Evolutionary conservation across 2,888 invertebrate species (phyloP), one percentile per base, ranked within the genome.

Genomic region (Meandrusa payeni): DNA sequence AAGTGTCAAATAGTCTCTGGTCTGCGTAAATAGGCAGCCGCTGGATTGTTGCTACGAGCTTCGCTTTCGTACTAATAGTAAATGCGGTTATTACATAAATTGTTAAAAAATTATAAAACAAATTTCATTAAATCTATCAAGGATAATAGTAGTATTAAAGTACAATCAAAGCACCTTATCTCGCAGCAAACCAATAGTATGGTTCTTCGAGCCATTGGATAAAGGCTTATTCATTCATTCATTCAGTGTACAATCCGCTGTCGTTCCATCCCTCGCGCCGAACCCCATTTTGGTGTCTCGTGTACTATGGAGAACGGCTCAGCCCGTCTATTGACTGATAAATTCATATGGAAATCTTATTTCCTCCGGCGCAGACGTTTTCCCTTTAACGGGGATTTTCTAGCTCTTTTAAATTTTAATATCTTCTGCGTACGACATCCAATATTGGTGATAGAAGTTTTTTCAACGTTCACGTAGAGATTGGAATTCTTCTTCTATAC

Each of bases 281-380:
- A n/a, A 10, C 2, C 2, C 23, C 13, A 6, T 5, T 12, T 33
- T 29, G 22, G 11, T 23, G 13, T 22, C 5, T 12, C 1, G 33
- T 20, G 5, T 11, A 11, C 11, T n/a, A 1, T 9, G 2, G 17
- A 5, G 19, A 3, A 27, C 7, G 3, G 5, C 10, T 26, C 7
- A 23, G 5, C 2, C 15, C 10, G 20, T n/a, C 4, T 24, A 32
- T 24, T 32, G 40, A 31, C 19, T 7, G 26, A 3, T 19, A 32
- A 19, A 40, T 32, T 19, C 19, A 27, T 37, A 27, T 15, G 27
- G 27, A 28, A 37, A 34, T 34, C 23, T 34, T 11, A 28, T 37
- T 37, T 20, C 37, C 37, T 19, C 5, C 20, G 11, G 7, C 10
- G 10, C n/a, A 17, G 15, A 9, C 9, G 34, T 7, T 13, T 34